Percentiles rank a stretch among this genome's conserved stretches.
Conservation (phyloP, 2,888 invertebrate genomes). For the Chaitophorus viminalis region DNA sequence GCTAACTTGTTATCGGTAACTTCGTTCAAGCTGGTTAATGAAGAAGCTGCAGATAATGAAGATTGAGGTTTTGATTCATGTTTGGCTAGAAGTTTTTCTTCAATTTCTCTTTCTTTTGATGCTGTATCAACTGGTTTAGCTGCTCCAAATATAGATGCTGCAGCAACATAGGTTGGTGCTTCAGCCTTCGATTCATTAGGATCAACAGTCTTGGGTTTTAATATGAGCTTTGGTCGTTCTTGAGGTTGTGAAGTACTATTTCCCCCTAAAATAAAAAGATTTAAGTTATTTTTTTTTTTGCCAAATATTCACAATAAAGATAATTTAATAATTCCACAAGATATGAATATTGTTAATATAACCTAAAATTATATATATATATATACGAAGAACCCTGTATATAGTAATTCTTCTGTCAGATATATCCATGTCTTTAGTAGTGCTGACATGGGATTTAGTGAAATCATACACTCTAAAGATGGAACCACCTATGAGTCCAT, state of each 20-base stretch:
- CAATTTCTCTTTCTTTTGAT: conserved; percentile 89
- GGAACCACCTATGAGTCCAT: too few species aligned
- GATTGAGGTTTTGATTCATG: conserved; percentile 64
- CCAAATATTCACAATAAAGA: too few species aligned
- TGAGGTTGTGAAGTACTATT: conserved; percentile 27
- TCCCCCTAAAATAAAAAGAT: background rate
- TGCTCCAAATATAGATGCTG: conserved; percentile 88
- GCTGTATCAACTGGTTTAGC: conserved; percentile 96
- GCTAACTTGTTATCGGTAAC: conserved; percentile 34
- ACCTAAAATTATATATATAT: too few species aligned
- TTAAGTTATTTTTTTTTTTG: background rate
- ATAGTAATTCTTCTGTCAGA: too few species aligned
- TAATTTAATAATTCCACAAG: too few species aligned
- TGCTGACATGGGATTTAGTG: too few species aligned
- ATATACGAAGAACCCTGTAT: too few species aligned
- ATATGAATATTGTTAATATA: too few species aligned
- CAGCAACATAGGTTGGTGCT: conserved; percentile 64
- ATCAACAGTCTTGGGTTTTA: conserved; percentile 58
- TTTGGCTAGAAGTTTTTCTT: conserved; percentile 73
- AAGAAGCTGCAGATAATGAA: conserved; percentile 43
- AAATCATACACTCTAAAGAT: too few species aligned
- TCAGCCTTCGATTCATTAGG: conserved; percentile 38
- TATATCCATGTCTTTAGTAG: too few species aligned
- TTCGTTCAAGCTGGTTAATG: conserved; percentile 52
- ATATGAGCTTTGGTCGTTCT: conserved; percentile 57